Percentiles rank a stretch among this genome's conserved stretches.
phyloP scores from a whole-genome alignment of 2,888 invertebrate species.

The Zygogramma bicolorata region DNA sequence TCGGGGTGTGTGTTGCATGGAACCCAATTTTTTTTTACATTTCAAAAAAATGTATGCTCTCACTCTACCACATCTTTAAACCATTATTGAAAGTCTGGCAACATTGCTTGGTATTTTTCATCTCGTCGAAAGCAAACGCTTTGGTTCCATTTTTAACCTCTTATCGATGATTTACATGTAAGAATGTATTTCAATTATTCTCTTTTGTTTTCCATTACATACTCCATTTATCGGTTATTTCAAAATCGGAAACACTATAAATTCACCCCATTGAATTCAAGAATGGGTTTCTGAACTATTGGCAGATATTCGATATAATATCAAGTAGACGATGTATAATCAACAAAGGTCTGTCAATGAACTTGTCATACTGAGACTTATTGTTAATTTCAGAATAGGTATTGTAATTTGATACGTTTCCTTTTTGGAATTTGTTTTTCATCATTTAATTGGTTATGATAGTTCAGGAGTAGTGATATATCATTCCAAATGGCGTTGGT shows the following conservation, averaged over 20 bases:
- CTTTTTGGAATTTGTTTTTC: conserved; percentile 5
- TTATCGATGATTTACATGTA: neutral
- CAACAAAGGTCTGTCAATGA: conserved; percentile 3
- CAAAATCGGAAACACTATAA: neutral
- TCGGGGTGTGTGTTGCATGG: no score
- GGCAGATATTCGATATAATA: conserved; percentile 6
- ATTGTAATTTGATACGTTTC: neutral
- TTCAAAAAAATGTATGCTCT: neutral
- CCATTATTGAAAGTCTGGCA: neutral
- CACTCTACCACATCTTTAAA: neutral
- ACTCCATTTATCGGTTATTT: neutral
- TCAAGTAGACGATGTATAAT: conserved; percentile 2
- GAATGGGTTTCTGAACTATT: conserved; percentile 7
- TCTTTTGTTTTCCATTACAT: neutral
- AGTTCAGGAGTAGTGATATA: neutral
- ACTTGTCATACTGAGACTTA: neutral
- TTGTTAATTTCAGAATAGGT: conserved; percentile 1
- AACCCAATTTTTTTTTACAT: no score
- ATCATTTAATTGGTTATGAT: conserved; percentile 1
- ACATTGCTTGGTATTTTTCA: no score
- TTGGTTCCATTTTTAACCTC: neutral
- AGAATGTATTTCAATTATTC: neutral
- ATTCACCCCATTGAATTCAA: neutral
- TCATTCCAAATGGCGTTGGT: no score
- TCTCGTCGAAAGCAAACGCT: no score